Evolutionary conservation across 2,113 vertebrate genomes (phyloP), one percentile per base, ranked within the genome.

Genomic region (Larimichthys crocea): DNA sequence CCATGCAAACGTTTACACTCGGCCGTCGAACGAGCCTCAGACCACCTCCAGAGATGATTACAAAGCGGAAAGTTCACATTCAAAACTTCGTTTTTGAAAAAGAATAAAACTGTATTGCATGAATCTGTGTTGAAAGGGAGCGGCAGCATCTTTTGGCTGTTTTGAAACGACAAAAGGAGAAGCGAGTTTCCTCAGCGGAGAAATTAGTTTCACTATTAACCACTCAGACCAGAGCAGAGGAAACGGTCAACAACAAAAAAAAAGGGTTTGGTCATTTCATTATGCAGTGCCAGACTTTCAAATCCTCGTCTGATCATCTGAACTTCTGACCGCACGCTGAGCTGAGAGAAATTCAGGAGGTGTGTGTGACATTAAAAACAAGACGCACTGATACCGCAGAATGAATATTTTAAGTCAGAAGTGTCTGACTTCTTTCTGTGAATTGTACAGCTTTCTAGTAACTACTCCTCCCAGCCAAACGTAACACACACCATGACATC

Each of bases 111-210:
- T 59, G 60, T 26, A 20, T 11, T 26, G 24, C 7, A 65, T 55
- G 24, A 72, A 10, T 63, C 14, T 49, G 59, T 42, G 68, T 49
- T 16, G 19, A 78, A 79, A 57, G 9, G 40, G 31, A 76, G 72
- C 5, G 31, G 19, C 7, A 53, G 48, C 26, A 53, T 16, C 5
- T 10, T 16, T 55, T 59, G 1, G 73, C 48, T 59, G 67, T 52
- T 70, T 84, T 42, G 10, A 57, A 77, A 74, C 70, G 31, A 64
- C 24, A 50, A 85, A 81, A 81, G 77, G 31, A 66, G 83, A 90
- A 80, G 83, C 17, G 15, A 73, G 29, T 74, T 81, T 90, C 57
- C 35, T 40, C 35, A 40, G 35, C 7, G 7, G 78, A 88, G 80
- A 89, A 86, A 75, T 46, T 2, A 69, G 74, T 81, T 68, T 78